A percentile compares a stretch with the other conserved stretches of the same genome.
phyloP scores from a whole-genome alignment of 1,140 invertebrate genomes.

The Cylas formicarius region DNA sequence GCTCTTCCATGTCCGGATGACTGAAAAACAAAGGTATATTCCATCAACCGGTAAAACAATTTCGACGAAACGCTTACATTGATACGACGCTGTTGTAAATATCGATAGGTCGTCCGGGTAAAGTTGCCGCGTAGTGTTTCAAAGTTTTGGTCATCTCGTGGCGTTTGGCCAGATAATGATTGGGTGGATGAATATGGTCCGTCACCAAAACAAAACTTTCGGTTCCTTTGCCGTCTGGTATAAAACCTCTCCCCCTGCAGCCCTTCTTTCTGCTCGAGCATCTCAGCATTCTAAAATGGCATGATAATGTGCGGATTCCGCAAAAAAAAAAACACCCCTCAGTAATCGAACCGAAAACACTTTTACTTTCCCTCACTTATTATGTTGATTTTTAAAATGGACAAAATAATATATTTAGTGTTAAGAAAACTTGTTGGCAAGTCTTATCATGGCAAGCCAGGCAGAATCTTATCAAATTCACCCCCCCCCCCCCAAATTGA shows the following conservation, averaged over 20 bases:
- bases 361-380: too few relatives aligned
- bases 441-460: too few relatives aligned
- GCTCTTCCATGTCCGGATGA: conserved; percentile 18
- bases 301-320: too few relatives aligned
- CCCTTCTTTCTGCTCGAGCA: conserved; percentile 11
- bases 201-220: conserved; percentile 12
- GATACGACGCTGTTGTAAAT: conserved; percentile 16
- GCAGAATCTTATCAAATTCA: too few relatives aligned
- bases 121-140: conserved; percentile 10
- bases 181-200: conserved; percentile 12
- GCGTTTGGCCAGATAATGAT: conserved; percentile 12
- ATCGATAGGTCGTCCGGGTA: conserved; percentile 10
- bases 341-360: too few relatives aligned
- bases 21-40: conserved; percentile 9
- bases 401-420: too few relatives aligned
- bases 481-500: too few relatives aligned
- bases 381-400: too few relatives aligned
- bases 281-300: conserved; percentile 9
- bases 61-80: conserved; percentile 11
- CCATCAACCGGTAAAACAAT: neutral
- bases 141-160: conserved; percentile 9
- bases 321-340: too few relatives aligned
- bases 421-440: too few relatives aligned
- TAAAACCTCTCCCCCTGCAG: conserved; percentile 12
- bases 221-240: conserved; percentile 6